These are phyloP conservation scores for Stegostoma tigrinum DNA, from an alignment of 2,113 vertebrate genomes.

Conservation along the genomic window DNA sequence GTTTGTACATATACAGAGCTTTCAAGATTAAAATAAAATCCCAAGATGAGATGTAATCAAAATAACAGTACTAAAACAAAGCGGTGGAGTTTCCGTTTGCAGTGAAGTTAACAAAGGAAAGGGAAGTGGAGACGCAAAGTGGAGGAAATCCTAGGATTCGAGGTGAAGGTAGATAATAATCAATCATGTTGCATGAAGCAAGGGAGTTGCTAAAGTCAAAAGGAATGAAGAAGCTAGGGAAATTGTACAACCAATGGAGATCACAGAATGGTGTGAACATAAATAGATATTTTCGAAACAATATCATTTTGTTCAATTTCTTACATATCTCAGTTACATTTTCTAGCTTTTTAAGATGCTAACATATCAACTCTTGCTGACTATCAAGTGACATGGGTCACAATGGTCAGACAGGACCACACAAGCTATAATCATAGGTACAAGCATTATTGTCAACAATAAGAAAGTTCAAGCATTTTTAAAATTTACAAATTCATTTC, in stretches of 20 bases:
- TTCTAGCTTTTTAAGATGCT: neutral
- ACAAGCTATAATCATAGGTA: neutral
- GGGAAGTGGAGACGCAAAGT: neutral
- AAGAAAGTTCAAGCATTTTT: neutral
- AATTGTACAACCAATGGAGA: neutral
- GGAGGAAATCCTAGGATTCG: neutral
- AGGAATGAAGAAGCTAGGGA: neutral
- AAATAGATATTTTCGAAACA: neutral
- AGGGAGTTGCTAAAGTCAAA: neutral
- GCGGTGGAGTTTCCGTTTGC: neutral
- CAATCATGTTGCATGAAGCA: neutral
- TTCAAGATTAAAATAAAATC: neutral
- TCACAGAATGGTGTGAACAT: neutral
- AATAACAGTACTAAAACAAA: neutral
- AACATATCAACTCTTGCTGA: neutral
- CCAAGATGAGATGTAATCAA: neutral
- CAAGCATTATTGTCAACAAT: neutral
- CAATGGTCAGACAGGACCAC: neutral
- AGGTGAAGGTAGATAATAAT: neutral
- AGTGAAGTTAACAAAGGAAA: neutral
- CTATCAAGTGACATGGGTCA: neutral
- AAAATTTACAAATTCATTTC: neutral
- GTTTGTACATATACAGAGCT: neutral
- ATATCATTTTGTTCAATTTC: neutral
- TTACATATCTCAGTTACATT: neutral